Base-by-base conservation (phyloP, 2,888 invertebrate species). In the Leistus spinibarbis region DNA sequence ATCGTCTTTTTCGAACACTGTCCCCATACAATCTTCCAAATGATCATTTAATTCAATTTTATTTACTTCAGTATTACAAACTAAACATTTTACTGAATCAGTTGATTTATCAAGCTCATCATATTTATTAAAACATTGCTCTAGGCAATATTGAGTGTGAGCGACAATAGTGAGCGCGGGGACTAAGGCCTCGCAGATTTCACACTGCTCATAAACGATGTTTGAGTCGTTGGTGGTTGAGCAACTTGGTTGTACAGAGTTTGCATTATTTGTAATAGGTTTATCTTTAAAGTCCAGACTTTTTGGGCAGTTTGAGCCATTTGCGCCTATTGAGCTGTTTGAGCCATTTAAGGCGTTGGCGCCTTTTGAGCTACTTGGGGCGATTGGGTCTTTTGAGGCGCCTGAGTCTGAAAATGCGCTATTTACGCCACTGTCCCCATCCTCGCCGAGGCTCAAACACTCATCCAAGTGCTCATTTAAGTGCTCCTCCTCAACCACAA, bases 131-230 rank as follows among this genome's bases (percentile, higher is more conserved):
- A 86, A 86, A 69, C 87, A 84, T 79, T 87, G 86, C 1, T 84
- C 81, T 20, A 88, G 79, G 78, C 90, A 90, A 74, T 87, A 85
- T 57, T 89, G 89, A 54, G 89, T 81, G 81, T 89, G 89, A 72
- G 76, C 80, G 77, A 88, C 87, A 63, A 77, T 76, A 54, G 77
- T 27, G 10, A 20, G 24, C 54, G 65, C 56, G 57, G 76, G 68
- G 54, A 80, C 24, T 19, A 75, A 60, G 40, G 63, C 68, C 2
- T 78, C 63, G 54, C 79, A 80, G 3, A 79, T 66, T 23, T 71
- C 72, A 68, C 79, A 80, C 27, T 77, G 73, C 1, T 40, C 13
- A 13, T 24, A 17, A 2, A 10, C 40, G 40, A 40, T 40, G 7
- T 40, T 7, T 40, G 40, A 40, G 13, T 27, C 27, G 27, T 27